Base-by-base conservation (phyloP, 23 tunicate species). In the Styela plicata region DNA sequence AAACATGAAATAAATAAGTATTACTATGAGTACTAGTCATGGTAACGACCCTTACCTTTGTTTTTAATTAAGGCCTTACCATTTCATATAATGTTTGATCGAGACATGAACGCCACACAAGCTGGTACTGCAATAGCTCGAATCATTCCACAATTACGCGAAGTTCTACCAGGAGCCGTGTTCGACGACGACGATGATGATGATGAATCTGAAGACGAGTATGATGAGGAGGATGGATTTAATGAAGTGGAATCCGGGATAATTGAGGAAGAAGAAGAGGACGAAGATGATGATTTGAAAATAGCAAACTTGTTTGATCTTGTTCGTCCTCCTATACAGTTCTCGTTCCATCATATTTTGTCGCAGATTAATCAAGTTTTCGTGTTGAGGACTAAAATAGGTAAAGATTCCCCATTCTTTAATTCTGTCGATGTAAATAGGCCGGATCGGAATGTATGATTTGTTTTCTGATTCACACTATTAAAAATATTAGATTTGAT, bases 321-420 rank as follows among this genome's bases (percentile, higher is more conserved):
- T 7, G 90, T 77, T 1, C 79, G 98, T 25, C 98, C 98, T 3
- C 86, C 89, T 19, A 85, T 90, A 24, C 83, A 82, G 2, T 85
- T 93, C 44, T 44, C 80, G 22, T 93, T 93, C 52, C 85, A 82
- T 22, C 79, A 88, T 34, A 88, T 93, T 73, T 63, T 36, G 71
- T 81, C 98, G 0, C 98, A 93, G 79, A 93, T 93, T 62, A 93
- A 93, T 70, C 98, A 93, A 88, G 98, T 93, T n/a, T 93, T 88
- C 64, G 98, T 93, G 22, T 74, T 93, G 44, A 52, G 90, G 62
- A 88, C 98, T 26, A 88, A 85, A 85, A 36, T 69, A 82, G 98
- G 98, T 92, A 32, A n/a, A n/a, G n/a, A n/a, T n/a, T n/a, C n/a
- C n/a, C n/a, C n/a, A n/a, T n/a, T n/a, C n/a, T n/a, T n/a, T n/a